Base-by-base conservation (phyloP, 2,888 invertebrate genomes). In the Caenorhabditis sp. region DNA sequence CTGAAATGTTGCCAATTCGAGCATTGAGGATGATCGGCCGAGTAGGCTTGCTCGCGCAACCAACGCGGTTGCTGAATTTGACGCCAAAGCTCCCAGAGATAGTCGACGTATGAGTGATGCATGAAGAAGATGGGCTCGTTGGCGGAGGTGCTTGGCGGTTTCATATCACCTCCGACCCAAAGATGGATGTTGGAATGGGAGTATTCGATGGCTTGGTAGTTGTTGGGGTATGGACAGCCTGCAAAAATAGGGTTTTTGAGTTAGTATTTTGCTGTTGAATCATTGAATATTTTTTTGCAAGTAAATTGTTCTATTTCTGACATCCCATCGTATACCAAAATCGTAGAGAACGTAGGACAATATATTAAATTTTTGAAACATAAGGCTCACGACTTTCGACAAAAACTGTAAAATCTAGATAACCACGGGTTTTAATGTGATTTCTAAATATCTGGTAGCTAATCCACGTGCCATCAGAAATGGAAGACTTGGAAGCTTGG, bases 91-190 rank as follows among this genome's bases (percentile, higher is more conserved):
- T 89, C 88, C 88, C 88, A 89, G 21, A 89, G 75, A 49, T 87
- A 83, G 77, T 89, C 89, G 65, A 88, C 86, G 71, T 88, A 89
- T 4, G 87, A 84, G 74, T 89, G 89, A 59, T 88, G 88, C 74
- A 89, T 81, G 82, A 85, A 87, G 82, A 87, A 87, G 69, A 87
- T 78, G 25, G 87, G 87, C 71, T 79, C 79, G 59, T 79, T 79
- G 68, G 79, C 76, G 20, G 80, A 80, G 10, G 80, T 80, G 60
- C 76, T 76, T 31, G 80, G 80, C 43, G 78, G 82, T 58, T 80
- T 78, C 80, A 82, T 80, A 63, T 82, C 82, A 52, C 82, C 82
- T 57, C 81, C 80, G 21, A 83, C 71, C 76, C 78, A 82, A 36
- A 81, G 76, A 76, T 86, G 86, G 52, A 86, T 85, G 76, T 87